Evolutionary conservation across 2,797 vertebrate species (phyloP), one percentile per base, ranked within the genome.

Genomic region (Gobio occitaniae): DNA sequence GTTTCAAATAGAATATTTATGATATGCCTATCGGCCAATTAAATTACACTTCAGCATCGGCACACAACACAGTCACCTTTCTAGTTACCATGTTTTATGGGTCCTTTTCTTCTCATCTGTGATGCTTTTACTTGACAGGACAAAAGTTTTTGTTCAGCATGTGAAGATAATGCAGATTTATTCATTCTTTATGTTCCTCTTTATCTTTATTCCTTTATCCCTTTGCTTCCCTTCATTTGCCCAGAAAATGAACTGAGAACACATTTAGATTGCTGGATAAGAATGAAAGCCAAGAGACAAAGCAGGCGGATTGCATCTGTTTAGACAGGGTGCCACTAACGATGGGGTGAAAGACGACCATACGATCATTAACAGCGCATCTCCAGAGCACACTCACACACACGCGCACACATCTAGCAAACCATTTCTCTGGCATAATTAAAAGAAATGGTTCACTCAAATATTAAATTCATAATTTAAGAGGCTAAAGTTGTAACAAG

Each of bases 261-360:
- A 71, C 77, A 79, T 79, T 85, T 61, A 80, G 83, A 85, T 85
- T 72, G 83, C 52, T 52, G 63, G 83, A 85, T 80, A 85, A 85
- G 83, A 80, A 54, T 85, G 68, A 74, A 85, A 71, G 77, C 41
- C 38, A 70, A 79, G 54, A 72, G 83, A 85, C 76, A 79, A 79
- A 65, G 66, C 29, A 48, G 66, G 41, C 56, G 54, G 68, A 36
- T 32, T 25, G 83, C 68, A 85, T 79, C 68, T 72, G 54, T 79
- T 84, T 84, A 56, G 83, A 84, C 76, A 50, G 76, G 9, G 76
- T 25, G 83, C 54, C 66, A 79, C 54, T 78, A 50, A 84, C 29
- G 56, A 85, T 50, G 32, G 68, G 77, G 21, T 80, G 77, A 85
- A 74, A 79, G 68, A 85, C 11, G 44, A 38, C 54, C 52, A 19